These are phyloP conservation scores for Lepas anatifera DNA, from an alignment of 2,888 invertebrate species.

Conservation along the genomic window DNA sequence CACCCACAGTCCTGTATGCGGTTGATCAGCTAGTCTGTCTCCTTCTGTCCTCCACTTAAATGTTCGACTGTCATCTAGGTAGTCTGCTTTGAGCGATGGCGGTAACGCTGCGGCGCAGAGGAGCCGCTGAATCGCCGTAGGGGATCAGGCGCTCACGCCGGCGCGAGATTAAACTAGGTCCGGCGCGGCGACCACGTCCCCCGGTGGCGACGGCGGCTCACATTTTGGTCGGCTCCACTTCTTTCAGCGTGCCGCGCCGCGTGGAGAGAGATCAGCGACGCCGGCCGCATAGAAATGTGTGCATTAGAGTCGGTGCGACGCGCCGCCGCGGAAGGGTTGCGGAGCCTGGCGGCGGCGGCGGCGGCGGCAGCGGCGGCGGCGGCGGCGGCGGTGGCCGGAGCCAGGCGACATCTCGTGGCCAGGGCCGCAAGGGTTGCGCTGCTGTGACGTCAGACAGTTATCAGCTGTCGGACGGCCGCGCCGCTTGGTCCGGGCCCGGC, in stretches of 20 bases:
- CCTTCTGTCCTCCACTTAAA: no score
- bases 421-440: background rate
- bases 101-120: no score
- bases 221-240: background rate
- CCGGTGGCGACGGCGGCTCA: background rate
- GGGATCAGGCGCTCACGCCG: no score
- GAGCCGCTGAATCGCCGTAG: no score
- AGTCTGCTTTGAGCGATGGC: no score
- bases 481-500: background rate
- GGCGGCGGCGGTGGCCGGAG: background rate
- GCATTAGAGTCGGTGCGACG: background rate
- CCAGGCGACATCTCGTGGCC: slow-evolving; percentile 5
- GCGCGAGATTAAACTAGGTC: no score
- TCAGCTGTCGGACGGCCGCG: slow-evolving; percentile 7
- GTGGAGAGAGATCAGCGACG: background rate
- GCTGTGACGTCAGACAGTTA: background rate
- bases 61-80: no score
- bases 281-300: background rate
- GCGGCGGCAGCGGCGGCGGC: background rate
- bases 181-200: background rate
- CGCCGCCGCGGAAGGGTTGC: background rate
- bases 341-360: background rate
- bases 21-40: no score
- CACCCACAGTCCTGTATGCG: no score
- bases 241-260: background rate